Evolutionary conservation across 2,797 vertebrate species (phyloP).

Genomic region (Microtus obscurus): DNA sequence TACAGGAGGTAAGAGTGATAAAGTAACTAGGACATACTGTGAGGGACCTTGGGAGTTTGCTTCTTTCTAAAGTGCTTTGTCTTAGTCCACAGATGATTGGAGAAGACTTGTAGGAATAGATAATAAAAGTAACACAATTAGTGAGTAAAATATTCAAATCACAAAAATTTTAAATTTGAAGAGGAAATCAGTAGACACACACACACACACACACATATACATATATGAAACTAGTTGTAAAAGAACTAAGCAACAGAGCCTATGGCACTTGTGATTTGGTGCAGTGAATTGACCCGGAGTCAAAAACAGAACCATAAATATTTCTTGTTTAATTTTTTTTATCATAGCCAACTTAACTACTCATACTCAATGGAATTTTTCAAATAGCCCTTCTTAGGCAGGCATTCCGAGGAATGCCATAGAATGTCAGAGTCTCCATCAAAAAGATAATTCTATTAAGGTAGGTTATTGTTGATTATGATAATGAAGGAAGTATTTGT

Average conservation of each 20-base stretch:
- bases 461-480: neutral
- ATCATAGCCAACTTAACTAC: neutral
- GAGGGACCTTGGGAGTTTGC: neutral
- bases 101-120: neutral
- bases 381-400: neutral
- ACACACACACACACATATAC: neutral
- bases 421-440: neutral
- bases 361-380: neutral
- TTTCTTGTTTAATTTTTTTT: neutral
- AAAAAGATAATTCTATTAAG: neutral
- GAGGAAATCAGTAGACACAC: neutral
- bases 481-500: neutral
- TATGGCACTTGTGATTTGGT: neutral
- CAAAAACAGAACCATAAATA: neutral
- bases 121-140: neutral
- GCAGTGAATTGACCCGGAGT: neutral
- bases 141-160: conserved; percentile 14
- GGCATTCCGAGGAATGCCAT: neutral
- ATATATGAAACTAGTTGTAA: neutral
- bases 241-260: neutral
- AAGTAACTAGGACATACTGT: conserved; percentile 9
- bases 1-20: neutral
- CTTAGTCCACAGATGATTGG: neutral
- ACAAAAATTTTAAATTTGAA: neutral
- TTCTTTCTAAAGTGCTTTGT: conserved; percentile 37